These are phyloP conservation scores for Glaucidium brasilianum DNA, from an alignment of 2,113 vertebrate species.

Conservation along the genomic window DNA sequence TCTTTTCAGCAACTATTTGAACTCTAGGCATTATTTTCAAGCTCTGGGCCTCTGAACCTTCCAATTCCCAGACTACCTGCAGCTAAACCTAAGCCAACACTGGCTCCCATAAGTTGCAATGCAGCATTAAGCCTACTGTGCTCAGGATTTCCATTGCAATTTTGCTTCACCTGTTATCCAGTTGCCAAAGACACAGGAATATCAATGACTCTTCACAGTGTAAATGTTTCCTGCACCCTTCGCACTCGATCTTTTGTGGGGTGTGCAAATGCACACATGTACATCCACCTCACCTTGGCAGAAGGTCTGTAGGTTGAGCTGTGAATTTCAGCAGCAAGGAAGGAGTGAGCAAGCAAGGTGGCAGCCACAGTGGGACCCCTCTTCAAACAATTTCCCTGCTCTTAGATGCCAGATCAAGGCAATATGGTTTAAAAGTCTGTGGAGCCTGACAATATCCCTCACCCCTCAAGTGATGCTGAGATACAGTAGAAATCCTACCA, in stretches of 20 bases:
- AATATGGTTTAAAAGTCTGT: not conserved
- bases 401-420: not conserved
- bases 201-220: not conserved
- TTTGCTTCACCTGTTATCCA: not conserved
- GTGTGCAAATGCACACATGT: not conserved
- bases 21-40: not conserved
- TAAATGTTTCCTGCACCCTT: not conserved
- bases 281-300: not conserved
- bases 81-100: not conserved
- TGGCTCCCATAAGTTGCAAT: not conserved
- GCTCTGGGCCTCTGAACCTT: not conserved
- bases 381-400: not conserved
- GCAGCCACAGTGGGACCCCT: not conserved
- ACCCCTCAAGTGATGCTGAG: not conserved
- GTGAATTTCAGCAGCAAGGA: not conserved
- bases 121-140: not conserved
- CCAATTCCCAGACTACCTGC: not conserved
- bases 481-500: not conserved
- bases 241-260: not conserved
- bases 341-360: not conserved
- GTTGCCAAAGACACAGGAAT: not conserved
- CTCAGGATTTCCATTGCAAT: not conserved
- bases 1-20: not conserved
- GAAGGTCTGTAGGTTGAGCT: not conserved
- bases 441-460: not conserved